Base-by-base conservation (phyloP, 2,797 vertebrate species). In the Mareca strepera region DNA sequence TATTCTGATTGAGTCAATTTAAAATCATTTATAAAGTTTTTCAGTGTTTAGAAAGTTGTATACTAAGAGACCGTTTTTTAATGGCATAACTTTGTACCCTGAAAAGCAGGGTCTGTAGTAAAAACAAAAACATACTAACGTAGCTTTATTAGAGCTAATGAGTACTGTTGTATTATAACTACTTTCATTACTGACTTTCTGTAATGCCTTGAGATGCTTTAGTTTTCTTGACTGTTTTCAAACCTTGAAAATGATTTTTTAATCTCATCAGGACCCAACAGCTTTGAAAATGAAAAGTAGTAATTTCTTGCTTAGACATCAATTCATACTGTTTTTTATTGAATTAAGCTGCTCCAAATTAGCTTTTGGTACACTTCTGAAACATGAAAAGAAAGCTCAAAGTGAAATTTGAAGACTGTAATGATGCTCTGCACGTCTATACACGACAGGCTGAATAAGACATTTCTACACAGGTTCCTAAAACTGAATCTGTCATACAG, bases 261-360 rank as follows among this genome's bases (percentile, higher is more conserved):
- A 43, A 58, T 66, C 82, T 87, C 81, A 69, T 87, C 58, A 67
- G 25, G 58, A 87, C 58, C 31, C 68, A 53, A 28, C 28, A 74
- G 70, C 82, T 95, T 89, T 93, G 90, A 84, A 74, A 90, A 94
- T 62, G 15, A 63, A 69, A 97, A 95, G 79, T 3, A 4, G 67
- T 25, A 17, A 87, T 87, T 81, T 93, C 76, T 93, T 5, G 7
- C 81, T 89, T 76, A 55, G 37, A 5, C 12, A 5, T 69, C 95
- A 63, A 0, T 70, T 60, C 21, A 21, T 91, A 66, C 41, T 26
- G 46, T 83, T 37, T 85, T 52, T 52, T 52, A 63, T 43, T 87
- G 73, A 86, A 56, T 88, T 46, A 60, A 82, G 33, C 22, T 80
- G 31, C 33, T 62, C 8, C 50, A 62, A 70, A 67, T 64, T 39